These are phyloP conservation scores for Nematolebias whitei DNA, from an alignment of 2,113 vertebrate genomes.

Conservation along the genomic window DNA sequence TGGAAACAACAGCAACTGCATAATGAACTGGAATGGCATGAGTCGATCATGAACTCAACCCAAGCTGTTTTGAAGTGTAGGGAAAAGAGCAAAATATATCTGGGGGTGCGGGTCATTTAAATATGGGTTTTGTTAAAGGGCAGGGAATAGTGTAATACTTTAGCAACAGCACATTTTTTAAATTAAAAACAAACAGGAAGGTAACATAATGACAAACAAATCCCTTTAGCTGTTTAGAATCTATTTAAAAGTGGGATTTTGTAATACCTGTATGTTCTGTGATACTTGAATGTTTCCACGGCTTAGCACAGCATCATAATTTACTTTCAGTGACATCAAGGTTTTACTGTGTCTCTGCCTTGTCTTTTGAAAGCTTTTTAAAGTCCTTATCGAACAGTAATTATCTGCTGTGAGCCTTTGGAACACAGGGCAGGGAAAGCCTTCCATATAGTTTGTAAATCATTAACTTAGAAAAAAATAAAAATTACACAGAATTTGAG, in stretches of 20 bases:
- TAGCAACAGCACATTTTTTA: background rate
- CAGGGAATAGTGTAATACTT: background rate
- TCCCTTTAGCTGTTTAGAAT: too few relatives aligned
- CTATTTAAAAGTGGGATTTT: too few relatives aligned
- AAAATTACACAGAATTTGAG: background rate
- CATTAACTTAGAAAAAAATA: background rate
- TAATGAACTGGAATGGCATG: slow-evolving; percentile 40
- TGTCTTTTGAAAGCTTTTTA: too few relatives aligned
- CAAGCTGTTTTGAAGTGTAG: slow-evolving; percentile 4
- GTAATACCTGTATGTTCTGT: too few relatives aligned
- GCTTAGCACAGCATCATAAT: too few relatives aligned
- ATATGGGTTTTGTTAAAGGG: background rate
- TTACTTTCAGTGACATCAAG: too few relatives aligned
- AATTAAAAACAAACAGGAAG: background rate
- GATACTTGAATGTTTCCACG: too few relatives aligned
- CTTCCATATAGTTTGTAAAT: background rate
- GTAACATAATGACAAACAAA: background rate
- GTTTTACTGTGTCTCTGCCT: too few relatives aligned
- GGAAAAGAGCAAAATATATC: slow-evolving; percentile 19
- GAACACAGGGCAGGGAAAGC: background rate
- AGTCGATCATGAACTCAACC: slow-evolving; percentile 4
- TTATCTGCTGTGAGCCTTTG: too few relatives aligned
- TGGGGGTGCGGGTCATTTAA: background rate
- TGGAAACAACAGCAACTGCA: slow-evolving; percentile 37
- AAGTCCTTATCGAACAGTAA: too few relatives aligned